Evolutionary conservation across 2,888 invertebrate genomes (phyloP).

Genomic region (Agrochola lychnidis): DNA sequence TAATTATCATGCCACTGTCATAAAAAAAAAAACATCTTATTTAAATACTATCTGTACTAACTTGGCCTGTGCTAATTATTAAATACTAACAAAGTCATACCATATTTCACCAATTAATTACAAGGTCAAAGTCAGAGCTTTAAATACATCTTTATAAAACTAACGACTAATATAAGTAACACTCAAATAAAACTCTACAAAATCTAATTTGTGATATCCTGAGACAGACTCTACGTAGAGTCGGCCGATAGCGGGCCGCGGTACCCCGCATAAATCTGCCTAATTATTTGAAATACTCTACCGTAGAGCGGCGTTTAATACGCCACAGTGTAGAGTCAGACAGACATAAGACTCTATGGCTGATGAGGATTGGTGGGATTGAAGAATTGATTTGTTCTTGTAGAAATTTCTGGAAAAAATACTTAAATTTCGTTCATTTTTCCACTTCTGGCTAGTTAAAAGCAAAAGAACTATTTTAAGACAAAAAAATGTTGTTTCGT

Average conservation of each 20-base stretch:
- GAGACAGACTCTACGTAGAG: constrained; percentile 34
- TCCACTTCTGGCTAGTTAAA: not conserved
- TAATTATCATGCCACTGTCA: not conserved
- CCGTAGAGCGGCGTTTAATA: constrained; percentile 72
- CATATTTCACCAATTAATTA: not conserved
- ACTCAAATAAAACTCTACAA: constrained; percentile 45
- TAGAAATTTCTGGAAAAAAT: not conserved
- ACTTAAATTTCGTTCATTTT: too few species aligned
- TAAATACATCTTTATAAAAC: not conserved
- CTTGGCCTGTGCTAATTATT: not conserved
- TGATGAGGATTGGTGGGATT: constrained; percentile 38
- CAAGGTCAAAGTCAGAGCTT: not conserved
- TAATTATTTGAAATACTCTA: constrained; percentile 84
- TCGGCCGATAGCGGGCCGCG: constrained; percentile 54
- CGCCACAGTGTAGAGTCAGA: constrained; percentile 49
- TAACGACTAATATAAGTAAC: not conserved
- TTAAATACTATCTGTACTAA: not conserved
- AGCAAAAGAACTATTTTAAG: not conserved
- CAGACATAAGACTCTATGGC: constrained; percentile 39
- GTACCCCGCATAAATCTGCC: constrained; percentile 79
- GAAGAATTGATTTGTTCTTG: constrained; percentile 25
- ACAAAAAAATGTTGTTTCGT: too few species aligned
- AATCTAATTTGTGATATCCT: constrained; percentile 53
- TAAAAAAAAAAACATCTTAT: not conserved
- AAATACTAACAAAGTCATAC: not conserved